A percentile compares a stretch with the other conserved stretches of the same genome.
phyloP scores from a whole-genome alignment of 2,888 invertebrate genomes.

The Drosophila mayaguana region DNA sequence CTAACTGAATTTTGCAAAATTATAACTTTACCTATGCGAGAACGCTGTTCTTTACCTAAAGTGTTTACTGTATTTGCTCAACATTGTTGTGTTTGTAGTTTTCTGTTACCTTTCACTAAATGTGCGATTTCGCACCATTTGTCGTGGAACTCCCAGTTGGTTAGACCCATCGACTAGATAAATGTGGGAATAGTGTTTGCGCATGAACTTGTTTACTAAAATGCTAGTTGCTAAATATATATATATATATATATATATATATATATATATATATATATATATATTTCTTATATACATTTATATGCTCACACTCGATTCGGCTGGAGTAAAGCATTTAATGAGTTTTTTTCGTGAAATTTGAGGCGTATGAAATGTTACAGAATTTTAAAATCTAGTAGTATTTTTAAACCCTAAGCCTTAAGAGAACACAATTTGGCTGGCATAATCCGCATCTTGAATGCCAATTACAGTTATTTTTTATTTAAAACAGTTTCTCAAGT shows the following conservation, averaged over 20 bases:
- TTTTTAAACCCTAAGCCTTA: not conserved
- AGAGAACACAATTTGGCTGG: too few relatives aligned
- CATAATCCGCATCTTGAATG: too few relatives aligned
- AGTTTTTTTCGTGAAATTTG: not conserved
- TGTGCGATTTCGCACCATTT: slow-evolving; percentile 43
- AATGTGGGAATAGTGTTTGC: slow-evolving; percentile 36
- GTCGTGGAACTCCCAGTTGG: slow-evolving; percentile 24
- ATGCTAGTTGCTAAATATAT: slow-evolving; percentile 6
- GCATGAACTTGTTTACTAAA: slow-evolving; percentile 34
- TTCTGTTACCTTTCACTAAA: slow-evolving; percentile 10
- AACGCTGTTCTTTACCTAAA: not conserved
- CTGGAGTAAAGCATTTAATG: not conserved
- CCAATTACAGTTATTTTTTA: too few relatives aligned
- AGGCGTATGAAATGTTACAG: not conserved
- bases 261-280: not conserved
- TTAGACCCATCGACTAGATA: slow-evolving; percentile 12
- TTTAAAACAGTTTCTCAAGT: too few relatives aligned
- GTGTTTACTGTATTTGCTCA: slow-evolving; percentile 10
- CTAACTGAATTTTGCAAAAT: too few relatives aligned
- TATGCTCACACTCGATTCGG: not conserved
- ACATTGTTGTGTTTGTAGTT: not conserved
- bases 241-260: not conserved
- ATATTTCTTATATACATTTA: not conserved
- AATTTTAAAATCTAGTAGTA: not conserved
- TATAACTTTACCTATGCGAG: not conserved